Conservation (phyloP, 2,888 invertebrate genomes). For the Drosophila borealis region DNA sequence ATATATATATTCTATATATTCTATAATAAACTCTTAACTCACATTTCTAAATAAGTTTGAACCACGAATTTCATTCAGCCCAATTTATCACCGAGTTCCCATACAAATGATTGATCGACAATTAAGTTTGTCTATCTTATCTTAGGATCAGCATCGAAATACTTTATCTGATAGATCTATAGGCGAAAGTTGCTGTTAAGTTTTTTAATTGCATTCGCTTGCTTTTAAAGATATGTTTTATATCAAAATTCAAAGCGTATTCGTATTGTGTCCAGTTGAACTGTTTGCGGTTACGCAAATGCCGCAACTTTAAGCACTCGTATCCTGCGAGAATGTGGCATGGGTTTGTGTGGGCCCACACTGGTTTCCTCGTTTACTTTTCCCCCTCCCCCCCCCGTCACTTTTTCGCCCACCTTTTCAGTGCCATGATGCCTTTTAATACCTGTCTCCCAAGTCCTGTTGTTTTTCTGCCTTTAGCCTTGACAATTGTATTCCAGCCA, state of each 20-base stretch:
- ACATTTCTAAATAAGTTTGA: no score
- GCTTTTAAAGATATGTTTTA: not conserved
- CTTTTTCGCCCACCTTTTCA: not conserved
- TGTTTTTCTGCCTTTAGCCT: constrained; percentile 47
- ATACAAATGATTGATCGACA: no score
- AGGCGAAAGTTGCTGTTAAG: no score
- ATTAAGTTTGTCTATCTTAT: no score
- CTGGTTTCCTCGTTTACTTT: constrained; percentile 8
- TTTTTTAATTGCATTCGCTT: no score
- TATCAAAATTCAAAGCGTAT: not conserved
- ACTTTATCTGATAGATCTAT: no score
- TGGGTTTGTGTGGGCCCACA: not conserved
- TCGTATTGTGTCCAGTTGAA: constrained; percentile 2
- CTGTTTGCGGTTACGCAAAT: constrained; percentile 8
- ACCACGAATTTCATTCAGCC: no score
- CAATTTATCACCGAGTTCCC: no score
- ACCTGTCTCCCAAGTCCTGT: constrained; percentile 39
- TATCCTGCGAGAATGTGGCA: constrained; percentile 1
- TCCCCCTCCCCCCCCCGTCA: no score
- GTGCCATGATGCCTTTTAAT: constrained; percentile 47
- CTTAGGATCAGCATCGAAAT: no score
- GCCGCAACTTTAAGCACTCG: constrained; percentile 10
- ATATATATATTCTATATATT: no score
- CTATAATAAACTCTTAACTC: no score
- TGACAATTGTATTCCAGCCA: constrained; percentile 56